Conservation (phyloP, 2,888 invertebrate genomes). For the Drosophila nigritarsus region DNA sequence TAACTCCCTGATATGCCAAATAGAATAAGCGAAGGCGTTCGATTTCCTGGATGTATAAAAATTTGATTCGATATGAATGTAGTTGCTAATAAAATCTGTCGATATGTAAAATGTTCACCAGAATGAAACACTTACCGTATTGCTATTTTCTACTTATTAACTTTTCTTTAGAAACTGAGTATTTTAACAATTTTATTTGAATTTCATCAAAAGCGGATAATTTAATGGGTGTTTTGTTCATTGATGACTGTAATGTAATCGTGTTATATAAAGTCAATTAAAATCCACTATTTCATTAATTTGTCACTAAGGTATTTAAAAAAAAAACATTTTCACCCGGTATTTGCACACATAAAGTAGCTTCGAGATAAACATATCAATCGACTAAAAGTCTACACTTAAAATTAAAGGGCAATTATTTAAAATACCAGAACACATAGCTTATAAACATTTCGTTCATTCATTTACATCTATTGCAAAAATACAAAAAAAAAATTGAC, state of each 20-base stretch:
- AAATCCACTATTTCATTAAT: background rate
- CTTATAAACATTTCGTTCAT: background rate
- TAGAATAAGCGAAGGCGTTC: background rate
- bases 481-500: slow-evolving; percentile 2
- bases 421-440: background rate
- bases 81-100: background rate
- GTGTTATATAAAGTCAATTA: background rate
- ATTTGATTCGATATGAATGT: background rate
- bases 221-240: background rate
- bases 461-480: background rate
- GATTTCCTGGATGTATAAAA: background rate
- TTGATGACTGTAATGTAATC: background rate
- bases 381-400: slow-evolving; percentile 2
- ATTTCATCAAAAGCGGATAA: background rate
- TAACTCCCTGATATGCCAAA: background rate
- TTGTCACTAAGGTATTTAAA: background rate
- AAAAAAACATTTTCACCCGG: background rate
- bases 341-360: background rate
- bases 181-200: background rate
- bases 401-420: background rate
- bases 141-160: background rate
- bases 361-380: background rate
- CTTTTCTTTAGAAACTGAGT: background rate
- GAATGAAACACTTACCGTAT: background rate
- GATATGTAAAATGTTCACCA: background rate